A percentile compares a stretch with the other conserved stretches of the same genome.
phyloP scores from a whole-genome alignment of 2,888 invertebrate species.

The Ochropacha duplaris region DNA sequence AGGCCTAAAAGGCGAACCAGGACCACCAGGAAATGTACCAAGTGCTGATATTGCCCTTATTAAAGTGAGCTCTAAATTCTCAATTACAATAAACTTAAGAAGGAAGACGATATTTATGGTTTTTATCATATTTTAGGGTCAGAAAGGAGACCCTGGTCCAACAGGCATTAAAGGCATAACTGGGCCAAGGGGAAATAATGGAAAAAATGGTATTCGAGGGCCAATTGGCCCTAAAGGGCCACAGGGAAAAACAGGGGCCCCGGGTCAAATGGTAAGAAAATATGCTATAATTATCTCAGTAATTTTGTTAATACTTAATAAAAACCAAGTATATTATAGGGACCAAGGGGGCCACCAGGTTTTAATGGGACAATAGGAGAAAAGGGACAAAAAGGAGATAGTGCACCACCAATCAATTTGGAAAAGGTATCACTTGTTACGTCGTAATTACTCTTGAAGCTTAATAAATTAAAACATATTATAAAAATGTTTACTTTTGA shows the following conservation, averaged over 20 bases:
- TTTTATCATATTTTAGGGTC: slow-evolving; percentile 26
- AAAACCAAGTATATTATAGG: slow-evolving; percentile 20
- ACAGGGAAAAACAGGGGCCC: not conserved
- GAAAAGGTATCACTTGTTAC: slow-evolving; percentile 37
- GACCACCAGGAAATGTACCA: slow-evolving; percentile 39
- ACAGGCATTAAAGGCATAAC: slow-evolving; percentile 17
- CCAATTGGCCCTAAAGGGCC: slow-evolving; percentile 5
- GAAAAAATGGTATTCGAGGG: slow-evolving; percentile 38
- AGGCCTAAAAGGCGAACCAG: slow-evolving; percentile 80
- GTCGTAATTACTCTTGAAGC: not conserved
- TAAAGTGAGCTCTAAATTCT: slow-evolving; percentile 25
- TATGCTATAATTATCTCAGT: not conserved
- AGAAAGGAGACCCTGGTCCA: slow-evolving; percentile 32
- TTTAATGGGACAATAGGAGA: slow-evolving; percentile 38
- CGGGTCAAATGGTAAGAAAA: not conserved
- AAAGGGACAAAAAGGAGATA: slow-evolving; percentile 65
- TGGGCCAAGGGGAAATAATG: slow-evolving; percentile 28
- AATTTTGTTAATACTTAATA: not conserved
- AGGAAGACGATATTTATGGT: not conserved
- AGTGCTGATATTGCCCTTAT: slow-evolving; percentile 32
- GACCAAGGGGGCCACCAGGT: slow-evolving; percentile 35
- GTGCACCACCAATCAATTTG: slow-evolving; percentile 39
- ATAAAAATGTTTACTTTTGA: not conserved
- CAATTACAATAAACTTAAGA: not conserved
- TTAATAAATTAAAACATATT: not conserved